A percentile compares a stretch with the other conserved stretches of the same genome.
Evolutionary conservation across 35 echinoderm and acorn worm genomes (phyloP).

Genomic region (Diadema setosum): DNA sequence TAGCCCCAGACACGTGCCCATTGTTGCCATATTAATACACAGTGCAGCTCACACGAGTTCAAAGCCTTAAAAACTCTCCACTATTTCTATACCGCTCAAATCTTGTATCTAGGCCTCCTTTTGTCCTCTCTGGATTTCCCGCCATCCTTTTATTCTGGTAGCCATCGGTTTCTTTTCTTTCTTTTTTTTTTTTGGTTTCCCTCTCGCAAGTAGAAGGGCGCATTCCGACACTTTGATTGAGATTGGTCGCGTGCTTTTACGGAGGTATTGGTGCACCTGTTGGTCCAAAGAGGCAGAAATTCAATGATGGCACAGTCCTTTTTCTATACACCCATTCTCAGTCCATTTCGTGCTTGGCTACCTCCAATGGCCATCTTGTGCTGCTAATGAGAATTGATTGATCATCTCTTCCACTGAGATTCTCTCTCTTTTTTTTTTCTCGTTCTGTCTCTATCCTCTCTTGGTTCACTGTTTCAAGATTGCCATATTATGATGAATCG

Average conservation of each 20-base stretch:
- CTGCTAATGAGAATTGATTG: not conserved
- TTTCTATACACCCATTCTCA: not conserved
- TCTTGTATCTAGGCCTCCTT: no score
- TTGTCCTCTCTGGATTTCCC: not conserved
- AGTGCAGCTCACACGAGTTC: not conserved
- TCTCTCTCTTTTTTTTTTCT: no score
- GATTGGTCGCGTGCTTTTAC: not conserved
- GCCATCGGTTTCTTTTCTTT: not conserved
- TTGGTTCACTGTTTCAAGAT: no score
- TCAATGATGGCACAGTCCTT: not conserved
- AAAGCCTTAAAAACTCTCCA: not conserved
- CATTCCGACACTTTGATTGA: conserved; percentile 1
- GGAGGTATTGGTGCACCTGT: not conserved
- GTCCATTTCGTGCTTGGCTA: not conserved
- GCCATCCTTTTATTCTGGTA: not conserved
- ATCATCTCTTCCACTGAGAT: not conserved
- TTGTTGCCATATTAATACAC: not conserved
- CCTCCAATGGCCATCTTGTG: not conserved
- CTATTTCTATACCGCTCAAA: not conserved
- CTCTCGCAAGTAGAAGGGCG: not conserved
- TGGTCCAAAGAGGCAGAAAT: not conserved
- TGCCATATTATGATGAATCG: no score
- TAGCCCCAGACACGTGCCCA: not conserved
- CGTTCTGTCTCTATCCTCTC: no score
- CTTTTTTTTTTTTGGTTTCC: not conserved